Base-by-base conservation (phyloP, 2,888 invertebrate species). In the Hoplodrina ambigua region DNA sequence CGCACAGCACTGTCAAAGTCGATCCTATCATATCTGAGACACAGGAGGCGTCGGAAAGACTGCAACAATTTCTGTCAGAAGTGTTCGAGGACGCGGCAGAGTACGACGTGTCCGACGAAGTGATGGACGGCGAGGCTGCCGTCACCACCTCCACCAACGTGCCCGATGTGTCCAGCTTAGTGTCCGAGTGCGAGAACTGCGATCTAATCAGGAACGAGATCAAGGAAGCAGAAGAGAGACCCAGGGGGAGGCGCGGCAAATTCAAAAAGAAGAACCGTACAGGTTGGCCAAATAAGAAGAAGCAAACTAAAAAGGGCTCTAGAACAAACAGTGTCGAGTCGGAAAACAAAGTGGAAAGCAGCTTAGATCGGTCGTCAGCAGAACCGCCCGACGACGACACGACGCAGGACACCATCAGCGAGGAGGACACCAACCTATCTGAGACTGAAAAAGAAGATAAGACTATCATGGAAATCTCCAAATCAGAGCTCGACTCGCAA, bases 211-310 rank as follows among this genome's bases (percentile, higher is more conserved):
- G 93, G 44, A 91, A 94, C 72, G 93, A 96, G 81, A 90, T 94
- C 44, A 87, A 88, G 46, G 90, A 89, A 55, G 89, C 88, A 2
- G 83, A 85, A 17, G 87, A 87, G 55, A 82, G 91, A 80, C 82
- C 91, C 84, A 80, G 92, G 84, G 85, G 93, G 83, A 87, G 89
- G 19, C 91, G 94, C 15, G 96, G 96, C 63, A 96, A 96, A 78
- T 97, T 97, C 87, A 96, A 97, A 90, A 97, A 97, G 92, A 97
- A 97, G 90, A 98, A 98, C 91, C 96, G 97, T 74, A 98, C 98
- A 0, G 98, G 98, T 11, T 98, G 98, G 98, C 98, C 98, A 0
- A 96, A 94, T 89, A 96, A 96, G 86, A 96, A 90, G 87, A 96
- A 92, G 85, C 86, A 84, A 56, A 80, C 79, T 15, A 95, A 94